phyloP scores from a whole-genome alignment of 1,140 invertebrate species.

The Cyclina sinensis region DNA sequence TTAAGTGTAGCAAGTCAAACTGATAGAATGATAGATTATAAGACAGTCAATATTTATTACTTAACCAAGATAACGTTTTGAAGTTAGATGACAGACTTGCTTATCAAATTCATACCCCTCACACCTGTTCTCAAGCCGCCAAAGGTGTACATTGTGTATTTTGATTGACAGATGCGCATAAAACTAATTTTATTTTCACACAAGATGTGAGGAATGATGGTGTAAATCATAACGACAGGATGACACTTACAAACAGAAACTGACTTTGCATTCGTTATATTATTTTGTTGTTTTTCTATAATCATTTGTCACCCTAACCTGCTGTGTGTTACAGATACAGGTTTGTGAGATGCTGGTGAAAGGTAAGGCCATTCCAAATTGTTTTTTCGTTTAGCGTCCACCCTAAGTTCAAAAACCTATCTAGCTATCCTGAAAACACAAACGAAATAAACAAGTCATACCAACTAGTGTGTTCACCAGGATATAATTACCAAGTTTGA shows the following conservation, averaged over 20 bases:
- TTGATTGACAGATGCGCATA: slow-evolving; percentile 35
- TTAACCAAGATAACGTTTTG: background rate
- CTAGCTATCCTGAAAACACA: no score
- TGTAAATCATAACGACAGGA: slow-evolving; percentile 14
- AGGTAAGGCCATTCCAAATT: no score
- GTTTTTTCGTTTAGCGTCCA: no score
- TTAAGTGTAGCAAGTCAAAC: background rate
- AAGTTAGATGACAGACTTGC: background rate
- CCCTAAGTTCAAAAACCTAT: no score
- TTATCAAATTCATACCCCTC: background rate
- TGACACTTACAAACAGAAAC: slow-evolving; percentile 4
- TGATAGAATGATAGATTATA: background rate
- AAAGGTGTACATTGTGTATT: background rate
- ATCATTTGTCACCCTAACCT: slow-evolving; percentile 9
- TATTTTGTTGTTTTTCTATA: background rate
- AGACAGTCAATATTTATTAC: background rate
- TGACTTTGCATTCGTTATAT: background rate
- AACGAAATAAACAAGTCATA: no score
- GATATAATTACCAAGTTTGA: no score
- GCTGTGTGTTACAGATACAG: background rate
- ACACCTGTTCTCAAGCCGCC: background rate
- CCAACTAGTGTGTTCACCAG: no score
- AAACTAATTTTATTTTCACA: slow-evolving; percentile 31
- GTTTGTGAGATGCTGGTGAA: background rate
- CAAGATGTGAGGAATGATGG: background rate